Evolutionary conservation across 23 tunicate genomes (phyloP).

Genomic region (Oikopleura albicans): DNA sequence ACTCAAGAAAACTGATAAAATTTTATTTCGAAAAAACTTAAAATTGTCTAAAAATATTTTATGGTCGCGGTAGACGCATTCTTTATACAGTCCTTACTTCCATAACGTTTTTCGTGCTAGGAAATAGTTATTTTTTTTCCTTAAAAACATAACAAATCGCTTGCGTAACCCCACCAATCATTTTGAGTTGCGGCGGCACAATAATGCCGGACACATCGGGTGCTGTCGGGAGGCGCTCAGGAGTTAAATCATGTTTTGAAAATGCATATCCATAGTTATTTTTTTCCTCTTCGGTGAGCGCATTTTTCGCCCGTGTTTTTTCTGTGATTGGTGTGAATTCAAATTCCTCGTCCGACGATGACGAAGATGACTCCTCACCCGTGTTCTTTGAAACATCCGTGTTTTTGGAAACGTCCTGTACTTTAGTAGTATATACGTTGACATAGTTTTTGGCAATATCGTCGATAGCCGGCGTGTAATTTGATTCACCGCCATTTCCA

Average conservation of each 20-base stretch:
- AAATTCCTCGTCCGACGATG: not conserved
- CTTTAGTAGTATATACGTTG: not conserved
- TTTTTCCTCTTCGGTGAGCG: conserved; percentile 1
- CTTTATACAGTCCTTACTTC: too few relatives aligned
- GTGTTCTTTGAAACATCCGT: too few relatives aligned
- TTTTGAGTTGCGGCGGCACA: not conserved
- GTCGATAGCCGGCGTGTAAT: not conserved
- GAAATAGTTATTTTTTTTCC: too few relatives aligned
- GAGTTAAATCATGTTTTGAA: not conserved
- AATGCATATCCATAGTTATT: not conserved
- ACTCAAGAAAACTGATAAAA: too few relatives aligned
- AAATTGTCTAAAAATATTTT: too few relatives aligned
- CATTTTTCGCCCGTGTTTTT: not conserved
- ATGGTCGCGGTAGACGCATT: too few relatives aligned
- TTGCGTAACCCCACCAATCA: too few relatives aligned
- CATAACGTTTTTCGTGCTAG: too few relatives aligned
- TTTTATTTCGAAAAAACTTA: too few relatives aligned
- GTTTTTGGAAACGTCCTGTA: too few relatives aligned
- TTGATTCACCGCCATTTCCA: too few relatives aligned
- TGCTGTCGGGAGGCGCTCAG: not conserved
- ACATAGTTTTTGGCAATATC: not conserved
- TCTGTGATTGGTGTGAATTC: not conserved
- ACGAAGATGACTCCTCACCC: not conserved
- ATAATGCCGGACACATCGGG: not conserved
- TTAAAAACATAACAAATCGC: too few relatives aligned